Conservation (phyloP, 35 echinoderm and acorn worm genomes). For the Acanthaster planci region DNA sequence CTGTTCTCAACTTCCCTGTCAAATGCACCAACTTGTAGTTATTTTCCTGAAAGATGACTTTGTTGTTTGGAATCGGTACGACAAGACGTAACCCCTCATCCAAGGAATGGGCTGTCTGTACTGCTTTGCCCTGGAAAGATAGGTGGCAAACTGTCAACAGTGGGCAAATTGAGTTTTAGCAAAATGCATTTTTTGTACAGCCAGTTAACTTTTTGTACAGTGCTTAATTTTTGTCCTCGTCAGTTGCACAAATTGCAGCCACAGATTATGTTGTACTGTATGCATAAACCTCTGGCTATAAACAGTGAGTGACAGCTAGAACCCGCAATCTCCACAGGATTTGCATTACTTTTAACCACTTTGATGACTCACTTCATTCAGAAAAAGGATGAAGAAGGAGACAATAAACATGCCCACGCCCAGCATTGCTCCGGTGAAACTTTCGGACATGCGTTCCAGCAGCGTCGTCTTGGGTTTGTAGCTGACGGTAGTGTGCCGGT, state of each 20-base stretch:
- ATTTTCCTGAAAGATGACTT: conserved; percentile 78
- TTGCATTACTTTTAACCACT: not conserved
- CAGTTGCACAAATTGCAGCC: no score
- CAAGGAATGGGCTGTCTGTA: conserved; percentile 19
- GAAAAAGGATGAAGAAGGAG: conserved; percentile 2
- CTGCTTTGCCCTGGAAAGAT: conserved; percentile 31
- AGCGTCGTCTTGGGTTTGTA: not conserved
- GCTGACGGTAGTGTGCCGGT: not conserved
- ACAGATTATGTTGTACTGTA: no score
- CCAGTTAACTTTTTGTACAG: no score
- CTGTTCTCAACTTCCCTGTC: conserved; percentile 68
- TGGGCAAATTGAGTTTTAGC: not conserved
- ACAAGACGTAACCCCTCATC: conserved; percentile 45
- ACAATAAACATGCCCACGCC: not conserved
- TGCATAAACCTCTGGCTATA: no score
- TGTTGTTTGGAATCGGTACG: conserved; percentile 30
- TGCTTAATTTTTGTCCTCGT: no score
- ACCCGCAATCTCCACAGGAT: no score
- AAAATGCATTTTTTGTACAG: not conserved
- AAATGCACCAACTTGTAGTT: conserved; percentile 84
- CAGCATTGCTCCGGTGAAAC: conserved; percentile 32
- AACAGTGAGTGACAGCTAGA: no score
- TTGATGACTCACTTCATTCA: conserved; percentile 30
- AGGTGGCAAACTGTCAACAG: not conserved
- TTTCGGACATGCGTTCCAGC: conserved; percentile 26